These are phyloP conservation scores for Etheostoma perlongum DNA, from an alignment of 2,797 vertebrate genomes.

Conservation along the genomic window DNA sequence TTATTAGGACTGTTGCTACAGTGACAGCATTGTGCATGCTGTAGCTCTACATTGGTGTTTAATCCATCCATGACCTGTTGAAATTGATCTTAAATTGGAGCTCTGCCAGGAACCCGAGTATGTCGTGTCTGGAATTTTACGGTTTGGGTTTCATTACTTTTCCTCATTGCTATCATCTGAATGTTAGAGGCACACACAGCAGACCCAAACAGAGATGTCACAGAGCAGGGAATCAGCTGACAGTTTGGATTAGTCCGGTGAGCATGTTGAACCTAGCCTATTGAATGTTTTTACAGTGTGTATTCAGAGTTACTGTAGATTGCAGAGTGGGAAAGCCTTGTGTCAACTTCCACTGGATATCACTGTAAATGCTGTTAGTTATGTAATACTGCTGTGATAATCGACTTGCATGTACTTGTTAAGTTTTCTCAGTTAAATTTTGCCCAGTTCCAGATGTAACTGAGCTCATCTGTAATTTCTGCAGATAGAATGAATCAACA, in stretches of 20 bases:
- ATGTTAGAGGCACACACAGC: not conserved
- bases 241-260: slow-evolving; percentile 38
- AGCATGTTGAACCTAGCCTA: slow-evolving; percentile 39
- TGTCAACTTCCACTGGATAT: slow-evolving; percentile 19
- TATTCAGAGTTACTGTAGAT: slow-evolving; percentile 33
- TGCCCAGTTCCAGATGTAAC: slow-evolving; percentile 17
- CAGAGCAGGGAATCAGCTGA: slow-evolving; percentile 22
- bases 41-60: slow-evolving; percentile 21
- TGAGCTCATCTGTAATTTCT: slow-evolving; percentile 26
- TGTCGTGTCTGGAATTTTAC: slow-evolving; percentile 36
- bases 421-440: slow-evolving; percentile 7
- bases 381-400: slow-evolving; percentile 50
- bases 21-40: not conserved
- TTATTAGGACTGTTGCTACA: slow-evolving; percentile 27
- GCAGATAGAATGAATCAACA: slow-evolving; percentile 6
- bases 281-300: slow-evolving; percentile 45
- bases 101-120: slow-evolving; percentile 22
- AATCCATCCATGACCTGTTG: slow-evolving; percentile 29
- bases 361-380: slow-evolving; percentile 35
- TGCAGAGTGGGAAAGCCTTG: slow-evolving; percentile 24
- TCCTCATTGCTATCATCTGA: slow-evolving; percentile 17
- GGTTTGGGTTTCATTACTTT: slow-evolving; percentile 30
- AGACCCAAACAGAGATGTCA: slow-evolving; percentile 23
- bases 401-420: slow-evolving; percentile 11
- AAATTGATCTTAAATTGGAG: slow-evolving; percentile 34